Conservation (phyloP, 1,140 invertebrate genomes). For the Penaeus vannamei region DNA sequence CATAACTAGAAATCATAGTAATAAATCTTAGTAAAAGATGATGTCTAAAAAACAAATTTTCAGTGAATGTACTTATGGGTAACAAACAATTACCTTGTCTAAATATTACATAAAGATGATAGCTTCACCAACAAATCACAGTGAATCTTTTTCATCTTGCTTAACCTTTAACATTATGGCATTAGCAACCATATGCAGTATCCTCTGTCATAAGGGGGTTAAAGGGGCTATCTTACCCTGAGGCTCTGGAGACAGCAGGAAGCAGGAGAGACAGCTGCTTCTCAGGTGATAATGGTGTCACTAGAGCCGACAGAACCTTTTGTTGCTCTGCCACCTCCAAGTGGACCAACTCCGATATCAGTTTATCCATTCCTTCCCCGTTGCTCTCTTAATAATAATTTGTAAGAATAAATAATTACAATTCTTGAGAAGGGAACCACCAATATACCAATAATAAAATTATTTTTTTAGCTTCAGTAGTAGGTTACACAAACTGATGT, state of each 20-base stretch:
- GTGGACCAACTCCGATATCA: too few relatives aligned
- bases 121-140: too few relatives aligned
- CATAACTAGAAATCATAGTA: constrained; percentile 31
- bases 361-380: too few relatives aligned
- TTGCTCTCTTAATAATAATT: too few relatives aligned
- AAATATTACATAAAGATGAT: too few relatives aligned
- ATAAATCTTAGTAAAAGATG: background rate
- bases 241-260: background rate
- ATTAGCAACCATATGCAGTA: background rate
- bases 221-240: background rate
- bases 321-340: background rate
- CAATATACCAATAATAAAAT: too few relatives aligned
- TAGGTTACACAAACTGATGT: too few relatives aligned
- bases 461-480: too few relatives aligned
- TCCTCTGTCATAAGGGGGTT: background rate
- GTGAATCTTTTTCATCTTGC: too few relatives aligned
- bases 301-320: background rate
- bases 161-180: too few relatives aligned
- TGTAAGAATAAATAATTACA: too few relatives aligned
- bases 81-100: background rate
- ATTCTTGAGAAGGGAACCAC: too few relatives aligned
- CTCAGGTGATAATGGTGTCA: background rate
- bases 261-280: constrained; percentile 1
- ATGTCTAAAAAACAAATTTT: background rate
- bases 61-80: background rate